A percentile compares a stretch with the other conserved stretches of the same genome.
Conservation (phyloP, 2,113 vertebrate genomes). For the Tylochromis polylepis region DNA sequence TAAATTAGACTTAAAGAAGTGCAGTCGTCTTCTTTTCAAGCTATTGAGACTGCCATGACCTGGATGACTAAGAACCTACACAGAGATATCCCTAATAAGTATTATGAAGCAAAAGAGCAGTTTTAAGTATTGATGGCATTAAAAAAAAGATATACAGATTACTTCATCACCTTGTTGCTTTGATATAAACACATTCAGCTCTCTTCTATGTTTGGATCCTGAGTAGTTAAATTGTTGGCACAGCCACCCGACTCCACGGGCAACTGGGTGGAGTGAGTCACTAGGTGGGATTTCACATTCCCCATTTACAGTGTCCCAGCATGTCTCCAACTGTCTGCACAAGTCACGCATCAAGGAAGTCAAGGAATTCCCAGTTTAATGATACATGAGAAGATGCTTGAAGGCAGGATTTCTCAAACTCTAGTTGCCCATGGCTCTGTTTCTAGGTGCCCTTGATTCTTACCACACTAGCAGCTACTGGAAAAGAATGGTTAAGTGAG, state of each 20-base stretch:
- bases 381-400: conserved; percentile 16
- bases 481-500: neutral
- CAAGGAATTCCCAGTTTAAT: neutral
- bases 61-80: neutral
- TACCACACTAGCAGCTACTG: neutral
- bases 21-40: neutral
- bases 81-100: neutral
- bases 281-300: conserved; percentile 68
- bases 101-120: neutral
- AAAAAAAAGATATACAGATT: neutral
- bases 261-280: conserved; percentile 41
- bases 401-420: neutral
- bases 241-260: conserved; percentile 38
- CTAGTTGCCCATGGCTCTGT: neutral
- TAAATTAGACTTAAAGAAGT: neutral
- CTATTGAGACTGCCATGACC: neutral
- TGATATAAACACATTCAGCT: conserved; percentile 12
- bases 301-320: conserved; percentile 49
- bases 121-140: neutral
- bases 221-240: conserved; percentile 39
- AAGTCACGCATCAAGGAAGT: neutral
- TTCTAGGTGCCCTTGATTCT: neutral
- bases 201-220: conserved; percentile 53
- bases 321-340: conserved; percentile 40
- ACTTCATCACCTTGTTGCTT: neutral